Conservation (phyloP, 1,140 invertebrate genomes). For the Samia ricini region DNA sequence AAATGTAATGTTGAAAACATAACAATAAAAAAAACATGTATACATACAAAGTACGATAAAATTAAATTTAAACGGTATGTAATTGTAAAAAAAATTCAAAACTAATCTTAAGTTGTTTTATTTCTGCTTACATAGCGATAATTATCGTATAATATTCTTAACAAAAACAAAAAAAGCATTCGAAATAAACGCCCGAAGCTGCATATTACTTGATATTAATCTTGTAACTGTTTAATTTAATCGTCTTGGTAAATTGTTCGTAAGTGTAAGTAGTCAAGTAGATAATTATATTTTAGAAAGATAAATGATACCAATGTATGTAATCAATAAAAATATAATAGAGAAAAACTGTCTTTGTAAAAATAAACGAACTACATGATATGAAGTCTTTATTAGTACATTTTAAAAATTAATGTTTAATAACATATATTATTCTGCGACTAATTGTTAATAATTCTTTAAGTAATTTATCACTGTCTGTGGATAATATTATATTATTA, state of each 20-base stretch:
- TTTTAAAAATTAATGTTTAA: not conserved
- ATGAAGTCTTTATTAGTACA: not conserved
- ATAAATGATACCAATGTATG: not conserved
- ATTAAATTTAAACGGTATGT: slow-evolving; percentile 6
- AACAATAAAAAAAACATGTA: too few species aligned
- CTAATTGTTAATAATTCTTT: not conserved
- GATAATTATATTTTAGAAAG: slow-evolving; percentile 4
- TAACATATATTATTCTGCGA: not conserved
- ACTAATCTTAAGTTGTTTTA: not conserved
- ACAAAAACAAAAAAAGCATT: not conserved
- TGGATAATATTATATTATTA: too few species aligned
- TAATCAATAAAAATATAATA: not conserved
- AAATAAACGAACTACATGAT: not conserved
- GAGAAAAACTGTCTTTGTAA: not conserved
- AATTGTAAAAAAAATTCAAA: not conserved
- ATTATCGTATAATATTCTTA: not conserved
- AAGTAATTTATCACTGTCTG: not conserved
- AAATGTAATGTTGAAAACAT: too few species aligned
- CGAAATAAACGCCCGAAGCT: slow-evolving; percentile 6
- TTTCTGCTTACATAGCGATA: not conserved
- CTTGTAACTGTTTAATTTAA: not conserved
- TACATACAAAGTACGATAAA: not conserved
- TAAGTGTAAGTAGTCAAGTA: slow-evolving; percentile 4
- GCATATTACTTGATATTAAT: slow-evolving; percentile 3
- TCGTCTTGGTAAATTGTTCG: slow-evolving; percentile 4